phyloP scores from a whole-genome alignment of 2,113 vertebrate species.

The Hypocryptadius cinnamomeus region DNA sequence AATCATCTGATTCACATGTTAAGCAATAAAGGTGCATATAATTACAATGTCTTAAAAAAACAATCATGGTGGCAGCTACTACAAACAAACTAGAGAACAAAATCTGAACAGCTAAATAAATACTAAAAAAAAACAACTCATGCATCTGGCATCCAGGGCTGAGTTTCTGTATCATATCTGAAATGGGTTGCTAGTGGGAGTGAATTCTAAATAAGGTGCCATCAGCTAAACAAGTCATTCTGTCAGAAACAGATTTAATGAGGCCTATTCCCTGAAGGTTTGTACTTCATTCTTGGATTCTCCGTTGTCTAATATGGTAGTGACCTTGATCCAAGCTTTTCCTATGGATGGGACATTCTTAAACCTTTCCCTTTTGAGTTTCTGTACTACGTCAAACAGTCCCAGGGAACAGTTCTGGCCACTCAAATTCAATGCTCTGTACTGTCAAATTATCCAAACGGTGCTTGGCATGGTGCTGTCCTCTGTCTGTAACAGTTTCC shows the following conservation, averaged over 20 bases:
- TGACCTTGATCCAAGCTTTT: background rate
- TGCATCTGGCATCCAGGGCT: background rate
- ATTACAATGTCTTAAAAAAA: background rate
- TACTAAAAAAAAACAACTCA: background rate
- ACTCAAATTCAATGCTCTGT: background rate
- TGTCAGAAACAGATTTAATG: conserved; percentile 4
- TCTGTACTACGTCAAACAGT: background rate
- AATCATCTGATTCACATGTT: background rate
- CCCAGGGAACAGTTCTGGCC: background rate
- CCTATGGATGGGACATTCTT: background rate
- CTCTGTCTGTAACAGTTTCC: background rate
- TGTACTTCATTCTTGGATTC: background rate
- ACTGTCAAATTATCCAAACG: background rate
- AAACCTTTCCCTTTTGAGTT: background rate
- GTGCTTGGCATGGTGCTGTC: background rate
- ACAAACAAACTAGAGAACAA: background rate
- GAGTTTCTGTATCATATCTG: background rate
- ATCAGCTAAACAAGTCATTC: background rate
- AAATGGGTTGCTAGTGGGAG: conserved; percentile 2
- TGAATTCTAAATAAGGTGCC: conserved; percentile 21
- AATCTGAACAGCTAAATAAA: background rate
- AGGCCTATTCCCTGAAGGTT: background rate
- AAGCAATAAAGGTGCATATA: background rate
- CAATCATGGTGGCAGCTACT: background rate
- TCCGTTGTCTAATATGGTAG: background rate